Percentiles rank a stretch among this genome's conserved stretches.
phyloP scores from a whole-genome alignment of 2,113 vertebrate genomes.

The Peromyscus maniculatus region DNA sequence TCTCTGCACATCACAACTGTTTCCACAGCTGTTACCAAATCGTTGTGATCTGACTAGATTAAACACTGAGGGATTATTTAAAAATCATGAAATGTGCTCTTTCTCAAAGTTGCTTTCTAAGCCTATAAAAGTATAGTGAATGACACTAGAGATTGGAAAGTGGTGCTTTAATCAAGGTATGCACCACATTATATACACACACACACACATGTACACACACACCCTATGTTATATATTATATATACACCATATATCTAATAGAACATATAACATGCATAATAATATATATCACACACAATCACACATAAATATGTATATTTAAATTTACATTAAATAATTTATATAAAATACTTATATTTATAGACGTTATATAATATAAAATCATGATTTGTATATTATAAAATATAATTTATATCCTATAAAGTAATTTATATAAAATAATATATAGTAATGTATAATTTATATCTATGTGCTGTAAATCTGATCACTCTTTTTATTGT shows the following conservation, averaged over 20 bases:
- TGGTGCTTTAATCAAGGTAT: background rate
- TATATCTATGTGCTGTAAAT: background rate
- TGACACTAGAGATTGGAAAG: background rate
- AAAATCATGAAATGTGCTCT: background rate
- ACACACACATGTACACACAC: background rate
- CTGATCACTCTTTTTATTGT: background rate
- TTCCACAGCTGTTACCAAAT: constrained; percentile 50
- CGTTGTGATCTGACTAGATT: background rate
- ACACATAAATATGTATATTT: background rate
- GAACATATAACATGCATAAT: no score
- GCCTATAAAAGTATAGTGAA: background rate
- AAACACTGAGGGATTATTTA: background rate
- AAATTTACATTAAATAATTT: background rate
- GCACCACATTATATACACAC: background rate
- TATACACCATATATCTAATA: background rate
- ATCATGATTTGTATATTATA: background rate
- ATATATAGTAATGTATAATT: background rate
- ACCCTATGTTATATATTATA: no score
- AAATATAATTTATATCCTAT: background rate
- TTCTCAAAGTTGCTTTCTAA: background rate
- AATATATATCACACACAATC: background rate
- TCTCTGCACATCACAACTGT: constrained; percentile 42
- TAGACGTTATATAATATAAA: background rate
- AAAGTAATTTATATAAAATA: background rate
- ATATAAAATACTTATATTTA: background rate